Evolutionary conservation across 2,113 vertebrate species (phyloP).

Genomic region (Cettia cetti): DNA sequence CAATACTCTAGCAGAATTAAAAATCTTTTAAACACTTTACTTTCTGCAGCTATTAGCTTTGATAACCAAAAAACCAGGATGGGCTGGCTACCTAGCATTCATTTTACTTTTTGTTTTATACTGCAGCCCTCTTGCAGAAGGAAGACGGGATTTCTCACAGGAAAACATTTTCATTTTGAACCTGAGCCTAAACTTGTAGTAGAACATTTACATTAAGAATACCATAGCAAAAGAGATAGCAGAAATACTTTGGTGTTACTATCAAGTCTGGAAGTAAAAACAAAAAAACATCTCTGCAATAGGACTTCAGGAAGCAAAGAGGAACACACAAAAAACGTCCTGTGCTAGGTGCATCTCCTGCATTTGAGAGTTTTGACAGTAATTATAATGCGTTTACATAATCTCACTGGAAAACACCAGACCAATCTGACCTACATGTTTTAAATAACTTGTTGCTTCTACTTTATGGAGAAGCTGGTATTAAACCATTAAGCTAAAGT

Average conservation of each 20-base stretch:
- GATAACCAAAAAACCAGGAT: neutral
- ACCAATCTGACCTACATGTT: conserved; percentile 23
- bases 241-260: neutral
- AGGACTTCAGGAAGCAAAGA: neutral
- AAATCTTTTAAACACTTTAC: neutral
- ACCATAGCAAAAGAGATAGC: neutral
- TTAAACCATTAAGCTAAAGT: conserved; percentile 43
- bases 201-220: neutral
- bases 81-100: neutral
- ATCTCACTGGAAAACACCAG: neutral
- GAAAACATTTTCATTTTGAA: neutral
- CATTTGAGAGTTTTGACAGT: neutral
- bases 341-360: neutral
- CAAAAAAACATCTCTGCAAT: neutral
- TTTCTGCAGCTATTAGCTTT: neutral
- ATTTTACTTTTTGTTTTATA: neutral
- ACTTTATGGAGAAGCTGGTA: conserved; percentile 17
- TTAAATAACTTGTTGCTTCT: conserved; percentile 33
- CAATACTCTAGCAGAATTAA: neutral
- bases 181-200: neutral
- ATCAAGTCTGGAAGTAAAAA: neutral
- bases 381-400: neutral
- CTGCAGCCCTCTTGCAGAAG: neutral
- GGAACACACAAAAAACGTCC: neutral
- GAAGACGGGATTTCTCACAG: neutral